These are phyloP conservation scores for Rattus norvegicus DNA, from an alignment of 2,113 vertebrate species.

Conservation along the genomic window GRCr8 NC_086019.1:189704001-189704500, in stretches of 20 bases:
- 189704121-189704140: conserved; percentile 1
- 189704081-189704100: background rate
- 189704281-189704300: background rate
- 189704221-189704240: background rate
- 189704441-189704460: background rate
- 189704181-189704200: background rate
- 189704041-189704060: too few relatives aligned
- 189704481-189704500: background rate
- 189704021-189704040: too few relatives aligned
- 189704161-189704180: background rate
- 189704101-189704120: conserved; percentile 16
- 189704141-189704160: conserved; percentile 34
- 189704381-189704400: background rate
- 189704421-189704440: background rate
- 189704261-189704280: background rate
- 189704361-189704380: background rate
- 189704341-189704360: background rate
- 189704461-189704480: background rate
- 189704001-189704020: too few relatives aligned
- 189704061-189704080: background rate
- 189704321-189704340: background rate
- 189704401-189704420: background rate
- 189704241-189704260: background rate
- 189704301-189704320: background rate
- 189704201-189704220: background rate